phyloP scores from a whole-genome alignment of 2,888 invertebrate species.

The Caenorhabditis parvicauda region DNA sequence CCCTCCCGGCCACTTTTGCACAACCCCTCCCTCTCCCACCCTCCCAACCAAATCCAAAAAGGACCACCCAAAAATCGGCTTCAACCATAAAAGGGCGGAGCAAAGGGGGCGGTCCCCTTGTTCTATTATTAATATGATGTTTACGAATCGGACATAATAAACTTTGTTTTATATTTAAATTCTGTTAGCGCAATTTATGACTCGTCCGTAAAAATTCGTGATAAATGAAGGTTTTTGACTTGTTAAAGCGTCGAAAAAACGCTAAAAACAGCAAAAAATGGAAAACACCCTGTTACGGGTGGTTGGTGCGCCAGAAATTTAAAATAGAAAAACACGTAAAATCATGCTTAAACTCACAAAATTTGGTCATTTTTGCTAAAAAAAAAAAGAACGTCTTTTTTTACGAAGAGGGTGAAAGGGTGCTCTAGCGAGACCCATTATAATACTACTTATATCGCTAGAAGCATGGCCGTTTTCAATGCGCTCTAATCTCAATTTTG shows the following conservation, averaged over 20 bases:
- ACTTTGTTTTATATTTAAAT: neutral
- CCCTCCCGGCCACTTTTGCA: too few species aligned
- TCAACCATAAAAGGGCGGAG: too few species aligned
- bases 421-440: too few species aligned
- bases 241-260: neutral
- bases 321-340: conserved; percentile 3
- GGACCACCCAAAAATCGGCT: too few species aligned
- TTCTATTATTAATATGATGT: neutral
- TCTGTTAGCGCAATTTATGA: conserved; percentile 8
- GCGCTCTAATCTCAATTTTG: too few species aligned
- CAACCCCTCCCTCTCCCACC: too few species aligned
- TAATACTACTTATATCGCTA: too few species aligned
- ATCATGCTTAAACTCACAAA: conserved; percentile 6
- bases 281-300: conserved; percentile 6
- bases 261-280: conserved; percentile 5
- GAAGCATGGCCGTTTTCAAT: too few species aligned
- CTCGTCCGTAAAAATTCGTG: conserved; percentile 3
- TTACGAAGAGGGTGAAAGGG: conserved; percentile 9
- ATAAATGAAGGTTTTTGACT: conserved; percentile 3
- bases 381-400: neutral
- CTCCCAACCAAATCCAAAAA: too few species aligned
- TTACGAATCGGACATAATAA: neutral
- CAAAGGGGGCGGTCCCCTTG: too few species aligned
- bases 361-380: conserved; percentile 1
- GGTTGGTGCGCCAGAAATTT: neutral